phyloP scores from a whole-genome alignment of 2,797 vertebrate genomes.

The Staurois parvus region DNA sequence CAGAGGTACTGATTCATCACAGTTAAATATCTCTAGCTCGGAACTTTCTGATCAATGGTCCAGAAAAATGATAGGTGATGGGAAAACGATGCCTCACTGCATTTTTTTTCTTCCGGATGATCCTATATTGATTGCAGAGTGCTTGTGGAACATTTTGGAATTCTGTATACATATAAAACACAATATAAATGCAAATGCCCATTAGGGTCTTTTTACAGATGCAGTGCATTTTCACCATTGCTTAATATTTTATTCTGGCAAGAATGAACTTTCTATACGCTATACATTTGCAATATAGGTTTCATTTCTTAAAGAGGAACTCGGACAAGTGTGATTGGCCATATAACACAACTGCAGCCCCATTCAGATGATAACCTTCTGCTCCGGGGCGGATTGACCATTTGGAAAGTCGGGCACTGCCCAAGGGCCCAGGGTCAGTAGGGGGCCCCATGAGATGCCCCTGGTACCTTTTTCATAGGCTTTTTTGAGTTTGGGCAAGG shows the following conservation, averaged over 20 bases:
- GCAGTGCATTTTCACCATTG: background rate
- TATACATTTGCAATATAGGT: background rate
- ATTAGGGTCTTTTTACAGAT: constrained; percentile 34
- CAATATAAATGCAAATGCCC: constrained; percentile 56
- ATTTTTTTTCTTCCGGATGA: constrained; percentile 43
- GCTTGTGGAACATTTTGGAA: constrained; percentile 33
- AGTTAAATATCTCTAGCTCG: constrained; percentile 16
- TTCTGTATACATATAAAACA: constrained; percentile 48
- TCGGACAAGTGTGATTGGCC: too few relatives aligned
- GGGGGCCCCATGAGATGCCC: too few relatives aligned
- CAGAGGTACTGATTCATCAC: constrained; percentile 21
- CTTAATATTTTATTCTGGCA: constrained; percentile 11
- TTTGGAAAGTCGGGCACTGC: too few relatives aligned
- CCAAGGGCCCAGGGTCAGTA: too few relatives aligned
- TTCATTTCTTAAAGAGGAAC: too few relatives aligned
- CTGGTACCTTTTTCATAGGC: too few relatives aligned
- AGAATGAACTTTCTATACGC: background rate
- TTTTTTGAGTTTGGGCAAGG: too few relatives aligned
- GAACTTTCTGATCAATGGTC: constrained; percentile 46
- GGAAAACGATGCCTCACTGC: constrained; percentile 39
- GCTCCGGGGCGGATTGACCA: too few relatives aligned
- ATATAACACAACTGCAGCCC: too few relatives aligned
- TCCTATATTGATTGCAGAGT: constrained; percentile 52
- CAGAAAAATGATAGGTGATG: constrained; percentile 31
- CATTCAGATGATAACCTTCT: too few relatives aligned